Percentiles rank a stretch among this genome's conserved stretches.
These are phyloP conservation scores for Micronycteris hirsuta DNA, from an alignment of 2,113 vertebrate genomes.

Conservation along the genomic window DNA sequence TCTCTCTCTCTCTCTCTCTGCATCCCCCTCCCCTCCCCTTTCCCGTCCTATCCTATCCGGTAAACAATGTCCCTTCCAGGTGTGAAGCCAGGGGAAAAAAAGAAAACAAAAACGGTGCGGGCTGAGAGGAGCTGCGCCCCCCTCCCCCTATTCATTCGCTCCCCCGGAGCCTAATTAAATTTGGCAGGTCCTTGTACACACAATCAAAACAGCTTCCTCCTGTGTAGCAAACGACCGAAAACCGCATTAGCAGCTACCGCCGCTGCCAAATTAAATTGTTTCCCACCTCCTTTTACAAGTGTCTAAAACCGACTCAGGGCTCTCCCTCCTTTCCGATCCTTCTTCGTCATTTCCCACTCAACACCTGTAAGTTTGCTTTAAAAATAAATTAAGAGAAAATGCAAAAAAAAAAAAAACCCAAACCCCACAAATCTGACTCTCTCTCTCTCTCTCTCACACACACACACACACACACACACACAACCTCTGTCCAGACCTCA, in stretches of 20 bases:
- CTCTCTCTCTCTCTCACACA: background rate
- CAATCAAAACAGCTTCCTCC: constrained; percentile 65
- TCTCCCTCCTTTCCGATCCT: background rate
- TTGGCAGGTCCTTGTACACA: constrained; percentile 74
- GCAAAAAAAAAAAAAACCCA: background rate
- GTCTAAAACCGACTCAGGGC: constrained; percentile 41
- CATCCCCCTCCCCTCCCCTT: background rate
- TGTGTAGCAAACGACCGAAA: constrained; percentile 59
- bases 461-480: no score
- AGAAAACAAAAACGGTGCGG: constrained; percentile 8
- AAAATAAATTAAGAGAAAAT: background rate
- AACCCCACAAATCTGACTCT: background rate
- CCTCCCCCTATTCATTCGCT: constrained; percentile 54
- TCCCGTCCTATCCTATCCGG: background rate
- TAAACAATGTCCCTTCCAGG: constrained; percentile 72
- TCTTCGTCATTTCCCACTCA: background rate
- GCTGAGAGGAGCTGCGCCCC: constrained; percentile 2
- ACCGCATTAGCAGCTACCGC: constrained; percentile 51
- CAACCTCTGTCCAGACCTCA: background rate
- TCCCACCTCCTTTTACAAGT: constrained; percentile 68
- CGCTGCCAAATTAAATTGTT: constrained; percentile 73
- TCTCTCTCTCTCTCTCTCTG: background rate
- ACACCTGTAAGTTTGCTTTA: background rate
- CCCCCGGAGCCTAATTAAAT: constrained; percentile 72
- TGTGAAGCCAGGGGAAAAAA: constrained; percentile 52